Percentiles rank a stretch among this genome's conserved stretches.
phyloP scores from a whole-genome alignment of 2,797 vertebrate species.

The Xenops minutus region DNA sequence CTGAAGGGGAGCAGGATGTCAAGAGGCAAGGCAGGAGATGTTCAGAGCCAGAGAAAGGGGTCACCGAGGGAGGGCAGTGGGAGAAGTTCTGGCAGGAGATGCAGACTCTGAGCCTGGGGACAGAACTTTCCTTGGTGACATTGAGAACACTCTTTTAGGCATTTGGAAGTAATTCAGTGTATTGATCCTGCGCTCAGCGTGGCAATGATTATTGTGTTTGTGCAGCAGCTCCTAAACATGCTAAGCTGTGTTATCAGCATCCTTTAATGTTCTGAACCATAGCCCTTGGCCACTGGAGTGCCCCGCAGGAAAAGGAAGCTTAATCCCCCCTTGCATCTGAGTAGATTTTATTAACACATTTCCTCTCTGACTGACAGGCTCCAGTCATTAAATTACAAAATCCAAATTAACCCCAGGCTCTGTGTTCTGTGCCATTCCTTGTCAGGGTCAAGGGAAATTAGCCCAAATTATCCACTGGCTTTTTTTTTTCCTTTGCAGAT shows the following conservation, averaged over 20 bases:
- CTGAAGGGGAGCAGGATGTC: not conserved
- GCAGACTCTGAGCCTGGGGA: not conserved
- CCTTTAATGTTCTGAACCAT: constrained; percentile 1
- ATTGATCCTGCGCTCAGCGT: not conserved
- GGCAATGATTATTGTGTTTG: constrained; percentile 42
- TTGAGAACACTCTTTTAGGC: not conserved
- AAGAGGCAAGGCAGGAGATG: not conserved
- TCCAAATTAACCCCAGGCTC: not conserved
- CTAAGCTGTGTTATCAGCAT: constrained; percentile 49
- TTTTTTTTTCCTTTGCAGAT: not conserved
- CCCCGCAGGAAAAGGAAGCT: not conserved
- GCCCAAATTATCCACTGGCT: not conserved
- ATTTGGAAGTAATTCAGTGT: not conserved
- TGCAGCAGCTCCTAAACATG: constrained; percentile 15
- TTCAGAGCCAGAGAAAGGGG: not conserved
- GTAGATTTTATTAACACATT: not conserved
- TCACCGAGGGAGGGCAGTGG: not conserved
- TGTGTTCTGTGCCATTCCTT: not conserved
- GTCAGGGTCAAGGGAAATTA: not conserved
- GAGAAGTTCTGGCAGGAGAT: not conserved
- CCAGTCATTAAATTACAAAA: not conserved
- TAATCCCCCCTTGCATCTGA: not conserved
- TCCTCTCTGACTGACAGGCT: not conserved
- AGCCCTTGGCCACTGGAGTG: not conserved
- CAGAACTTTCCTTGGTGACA: constrained; percentile 8